Percentiles rank a stretch among this genome's conserved stretches.
Evolutionary conservation across 2,113 vertebrate species (phyloP).

Genomic region (Siniperca chuatsi): DNA sequence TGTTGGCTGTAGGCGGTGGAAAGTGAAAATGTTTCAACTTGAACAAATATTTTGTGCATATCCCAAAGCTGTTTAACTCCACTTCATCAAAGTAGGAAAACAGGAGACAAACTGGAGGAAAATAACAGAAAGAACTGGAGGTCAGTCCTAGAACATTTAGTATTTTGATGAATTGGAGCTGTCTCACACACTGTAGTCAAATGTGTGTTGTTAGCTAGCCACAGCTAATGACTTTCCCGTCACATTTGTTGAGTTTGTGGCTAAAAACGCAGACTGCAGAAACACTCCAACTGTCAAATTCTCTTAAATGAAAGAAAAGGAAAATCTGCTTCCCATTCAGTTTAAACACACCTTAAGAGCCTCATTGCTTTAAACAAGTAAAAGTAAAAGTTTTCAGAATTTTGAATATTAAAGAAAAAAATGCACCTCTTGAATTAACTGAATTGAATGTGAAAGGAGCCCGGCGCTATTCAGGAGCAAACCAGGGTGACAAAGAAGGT

Average conservation of each 20-base stretch:
- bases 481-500: conserved; percentile 30
- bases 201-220: neutral
- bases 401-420: neutral
- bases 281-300: neutral
- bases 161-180: too few relatives aligned
- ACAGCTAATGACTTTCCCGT: too few relatives aligned
- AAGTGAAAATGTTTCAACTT: too few relatives aligned
- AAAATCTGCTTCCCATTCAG: neutral
- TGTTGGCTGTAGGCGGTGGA: too few relatives aligned
- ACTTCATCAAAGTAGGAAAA: too few relatives aligned
- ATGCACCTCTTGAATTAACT: conserved; percentile 43
- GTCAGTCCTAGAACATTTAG: too few relatives aligned
- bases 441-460: conserved; percentile 68
- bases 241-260: neutral
- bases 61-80: too few relatives aligned
- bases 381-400: neutral
- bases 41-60: too few relatives aligned
- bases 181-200: neutral
- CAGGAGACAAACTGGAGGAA: too few relatives aligned
- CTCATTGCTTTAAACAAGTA: neutral
- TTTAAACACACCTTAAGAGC: neutral
- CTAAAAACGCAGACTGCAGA: neutral
- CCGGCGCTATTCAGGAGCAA: conserved; percentile 34
- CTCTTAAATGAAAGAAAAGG: neutral
- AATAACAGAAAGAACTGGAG: too few relatives aligned